Evolutionary conservation across 2,113 vertebrate species (phyloP).

Genomic region (Rana temporaria): DNA sequence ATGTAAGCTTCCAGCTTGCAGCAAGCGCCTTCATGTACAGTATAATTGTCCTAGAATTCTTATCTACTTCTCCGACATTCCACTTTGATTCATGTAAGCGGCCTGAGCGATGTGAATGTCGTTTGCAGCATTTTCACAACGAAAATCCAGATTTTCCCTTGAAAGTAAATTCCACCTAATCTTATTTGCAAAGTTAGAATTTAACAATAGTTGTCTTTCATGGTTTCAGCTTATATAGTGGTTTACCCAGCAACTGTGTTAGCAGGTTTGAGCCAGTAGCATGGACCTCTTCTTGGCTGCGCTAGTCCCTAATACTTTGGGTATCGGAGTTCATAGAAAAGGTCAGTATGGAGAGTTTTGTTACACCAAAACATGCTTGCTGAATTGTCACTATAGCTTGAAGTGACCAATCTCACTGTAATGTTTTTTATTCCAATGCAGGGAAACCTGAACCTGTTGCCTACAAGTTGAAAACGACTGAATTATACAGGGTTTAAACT

Average conservation of each 20-base stretch:
- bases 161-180: slow-evolving; percentile 24
- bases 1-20: neutral
- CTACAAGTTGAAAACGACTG: too few species aligned
- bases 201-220: neutral
- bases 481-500: too few species aligned
- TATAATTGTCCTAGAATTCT: neutral
- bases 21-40: neutral
- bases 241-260: slow-evolving; percentile 46
- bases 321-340: slow-evolving; percentile 13
- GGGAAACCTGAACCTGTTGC: too few species aligned
- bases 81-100: neutral
- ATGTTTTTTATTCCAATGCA: too few species aligned
- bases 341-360: slow-evolving; percentile 4
- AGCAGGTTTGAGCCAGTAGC: slow-evolving; percentile 50
- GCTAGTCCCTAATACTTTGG: neutral
- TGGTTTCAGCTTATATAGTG: slow-evolving; percentile 24
- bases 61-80: neutral
- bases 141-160: slow-evolving; percentile 46
- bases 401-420: neutral
- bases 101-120: neutral
- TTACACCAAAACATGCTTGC: neutral
- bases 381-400: neutral
- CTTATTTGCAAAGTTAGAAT: slow-evolving; percentile 33
- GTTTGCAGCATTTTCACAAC: neutral
- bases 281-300: slow-evolving; percentile 34